phyloP scores from a whole-genome alignment of 35 echinoderm and acorn worm species.

The Chiridota heheva region DNA sequence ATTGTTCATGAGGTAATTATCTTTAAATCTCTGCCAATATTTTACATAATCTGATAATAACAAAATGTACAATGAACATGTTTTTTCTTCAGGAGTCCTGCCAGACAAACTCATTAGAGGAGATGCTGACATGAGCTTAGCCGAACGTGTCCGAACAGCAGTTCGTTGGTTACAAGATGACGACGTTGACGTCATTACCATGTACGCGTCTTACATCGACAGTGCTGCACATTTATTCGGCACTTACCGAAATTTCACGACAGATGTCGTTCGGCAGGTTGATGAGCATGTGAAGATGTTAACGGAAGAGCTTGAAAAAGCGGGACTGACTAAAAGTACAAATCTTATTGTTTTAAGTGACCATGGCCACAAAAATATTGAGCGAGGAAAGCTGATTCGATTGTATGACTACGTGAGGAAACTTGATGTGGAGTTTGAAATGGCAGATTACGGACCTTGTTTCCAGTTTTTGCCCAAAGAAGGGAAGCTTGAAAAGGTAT shows the following conservation, averaged over 20 bases:
- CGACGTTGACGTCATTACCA: slow-evolving; percentile 68
- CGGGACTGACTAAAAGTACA: slow-evolving; percentile 31
- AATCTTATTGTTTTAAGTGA: slow-evolving; percentile 54
- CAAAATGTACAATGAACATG: no score
- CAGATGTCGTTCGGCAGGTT: slow-evolving; percentile 23
- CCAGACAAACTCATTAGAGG: slow-evolving; percentile 39
- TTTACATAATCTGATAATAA: neutral
- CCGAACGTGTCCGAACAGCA: slow-evolving; percentile 48
- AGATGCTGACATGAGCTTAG: slow-evolving; percentile 35
- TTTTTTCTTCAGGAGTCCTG: slow-evolving; percentile 25
- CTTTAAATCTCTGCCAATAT: neutral
- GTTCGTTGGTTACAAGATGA: slow-evolving; percentile 77
- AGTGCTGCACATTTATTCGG: slow-evolving; percentile 67
- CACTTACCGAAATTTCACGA: slow-evolving; percentile 23
- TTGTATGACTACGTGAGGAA: slow-evolving; percentile 42
- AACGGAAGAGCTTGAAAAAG: slow-evolving; percentile 45
- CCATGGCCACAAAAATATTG: slow-evolving; percentile 38
- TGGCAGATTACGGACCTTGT: slow-evolving; percentile 55
- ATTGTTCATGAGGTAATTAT: neutral
- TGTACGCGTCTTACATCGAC: slow-evolving; percentile 82
- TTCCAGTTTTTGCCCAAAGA: slow-evolving; percentile 56
- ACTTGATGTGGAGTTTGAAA: slow-evolving; percentile 39
- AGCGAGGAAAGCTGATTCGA: slow-evolving; percentile 33
- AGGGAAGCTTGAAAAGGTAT: slow-evolving; percentile 56
- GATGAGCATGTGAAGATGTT: neutral